A percentile compares a stretch with the other conserved stretches of the same genome.
Conservation (phyloP, 2,888 invertebrate genomes). For the Ischnus inquisitorius region DNA sequence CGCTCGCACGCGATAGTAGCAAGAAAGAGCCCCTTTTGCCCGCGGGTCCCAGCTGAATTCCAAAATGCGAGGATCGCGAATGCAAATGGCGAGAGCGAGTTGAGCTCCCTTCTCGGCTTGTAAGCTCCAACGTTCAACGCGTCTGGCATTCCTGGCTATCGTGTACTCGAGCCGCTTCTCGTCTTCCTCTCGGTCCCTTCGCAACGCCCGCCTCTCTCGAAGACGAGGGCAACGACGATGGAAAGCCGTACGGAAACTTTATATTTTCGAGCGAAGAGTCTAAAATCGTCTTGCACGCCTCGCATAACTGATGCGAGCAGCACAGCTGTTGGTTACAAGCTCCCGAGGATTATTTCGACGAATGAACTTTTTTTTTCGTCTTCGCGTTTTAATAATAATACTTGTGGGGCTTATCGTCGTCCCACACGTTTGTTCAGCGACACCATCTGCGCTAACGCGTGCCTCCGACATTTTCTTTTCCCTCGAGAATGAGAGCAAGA, state of each 20-base stretch:
- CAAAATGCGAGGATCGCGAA: constrained; percentile 77
- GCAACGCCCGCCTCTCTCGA: constrained; percentile 39
- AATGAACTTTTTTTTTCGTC: constrained; percentile 71
- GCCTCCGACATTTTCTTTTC: constrained; percentile 32
- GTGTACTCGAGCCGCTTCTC: constrained; percentile 24
- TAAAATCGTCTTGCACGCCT: constrained; percentile 66
- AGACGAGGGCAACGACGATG: constrained; percentile 60
- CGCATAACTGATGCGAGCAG: constrained; percentile 78
- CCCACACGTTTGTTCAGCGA: background rate
- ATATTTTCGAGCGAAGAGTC: constrained; percentile 63
- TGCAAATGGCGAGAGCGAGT: constrained; percentile 77
- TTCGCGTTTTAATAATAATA: constrained; percentile 42
- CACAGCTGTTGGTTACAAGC: constrained; percentile 75
- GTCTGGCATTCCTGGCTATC: constrained; percentile 64
- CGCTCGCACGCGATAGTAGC: constrained; percentile 29
- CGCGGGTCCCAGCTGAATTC: constrained; percentile 69
- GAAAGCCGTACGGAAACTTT: constrained; percentile 60
- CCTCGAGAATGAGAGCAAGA: constrained; percentile 27
- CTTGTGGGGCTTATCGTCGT: background rate
- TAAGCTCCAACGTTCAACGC: constrained; percentile 64
- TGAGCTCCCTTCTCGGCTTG: constrained; percentile 56
- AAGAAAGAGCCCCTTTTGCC: constrained; percentile 38
- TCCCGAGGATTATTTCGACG: constrained; percentile 76
- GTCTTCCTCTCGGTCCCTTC: constrained; percentile 31
- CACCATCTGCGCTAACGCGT: constrained; percentile 63